phyloP scores from a whole-genome alignment of 2,113 vertebrate genomes.

The Tenrec ecaudatus region DNA sequence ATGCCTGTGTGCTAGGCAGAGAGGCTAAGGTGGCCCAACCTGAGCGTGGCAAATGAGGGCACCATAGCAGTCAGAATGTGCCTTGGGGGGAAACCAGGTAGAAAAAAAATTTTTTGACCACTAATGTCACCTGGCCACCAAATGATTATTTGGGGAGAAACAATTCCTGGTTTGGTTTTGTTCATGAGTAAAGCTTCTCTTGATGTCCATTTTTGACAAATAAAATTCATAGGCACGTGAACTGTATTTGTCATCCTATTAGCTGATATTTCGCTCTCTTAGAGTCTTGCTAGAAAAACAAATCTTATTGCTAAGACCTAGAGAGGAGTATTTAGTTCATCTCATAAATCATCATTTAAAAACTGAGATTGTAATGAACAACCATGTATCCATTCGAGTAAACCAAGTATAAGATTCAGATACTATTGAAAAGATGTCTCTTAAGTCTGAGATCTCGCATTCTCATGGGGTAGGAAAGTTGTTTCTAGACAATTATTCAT shows the following conservation, averaged over 20 bases:
- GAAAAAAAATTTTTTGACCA: background rate
- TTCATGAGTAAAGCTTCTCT: conserved; percentile 32
- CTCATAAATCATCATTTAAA: conserved; percentile 18
- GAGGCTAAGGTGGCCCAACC: background rate
- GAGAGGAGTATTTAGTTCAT: background rate
- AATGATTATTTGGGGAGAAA: conserved; percentile 11
- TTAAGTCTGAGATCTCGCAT: background rate
- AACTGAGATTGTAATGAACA: background rate
- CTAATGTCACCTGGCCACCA: background rate
- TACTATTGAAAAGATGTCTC: background rate
- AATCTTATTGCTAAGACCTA: conserved; percentile 20
- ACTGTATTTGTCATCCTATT: conserved; percentile 21
- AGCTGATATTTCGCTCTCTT: background rate
- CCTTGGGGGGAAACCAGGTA: background rate
- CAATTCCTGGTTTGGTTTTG: background rate
- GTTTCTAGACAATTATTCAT: background rate
- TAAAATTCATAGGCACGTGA: background rate
- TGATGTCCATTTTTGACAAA: conserved; percentile 39
- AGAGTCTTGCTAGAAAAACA: conserved; percentile 5
- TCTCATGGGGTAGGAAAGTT: background rate
- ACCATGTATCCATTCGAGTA: background rate
- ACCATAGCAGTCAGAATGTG: background rate
- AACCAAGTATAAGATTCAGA: background rate
- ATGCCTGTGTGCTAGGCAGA: background rate
- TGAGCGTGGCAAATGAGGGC: background rate